phyloP scores from a whole-genome alignment of 2,797 vertebrate species.

The Coracias cyanogaster region DNA sequence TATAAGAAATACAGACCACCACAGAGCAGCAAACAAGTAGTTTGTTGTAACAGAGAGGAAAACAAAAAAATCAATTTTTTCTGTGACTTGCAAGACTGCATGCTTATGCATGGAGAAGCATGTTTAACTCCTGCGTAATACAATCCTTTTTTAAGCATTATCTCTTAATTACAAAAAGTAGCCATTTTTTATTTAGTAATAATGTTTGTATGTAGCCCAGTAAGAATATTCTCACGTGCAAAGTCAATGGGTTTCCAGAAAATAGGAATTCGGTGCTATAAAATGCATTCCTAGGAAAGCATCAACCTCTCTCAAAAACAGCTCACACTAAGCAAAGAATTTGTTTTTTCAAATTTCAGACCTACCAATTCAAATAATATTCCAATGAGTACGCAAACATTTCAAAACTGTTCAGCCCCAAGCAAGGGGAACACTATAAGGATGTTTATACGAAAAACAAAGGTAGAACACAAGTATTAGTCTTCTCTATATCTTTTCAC shows the following conservation, averaged over 20 bases:
- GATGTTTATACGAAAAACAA: background rate
- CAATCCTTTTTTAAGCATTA: background rate
- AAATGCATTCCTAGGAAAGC: background rate
- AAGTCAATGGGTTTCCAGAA: background rate
- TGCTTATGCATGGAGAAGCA: background rate
- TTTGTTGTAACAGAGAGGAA: background rate
- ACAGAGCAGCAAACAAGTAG: background rate
- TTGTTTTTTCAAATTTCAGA: background rate
- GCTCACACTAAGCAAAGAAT: background rate
- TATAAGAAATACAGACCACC: background rate
- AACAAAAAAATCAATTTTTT: background rate
- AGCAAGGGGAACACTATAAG: background rate
- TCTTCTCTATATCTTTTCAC: background rate
- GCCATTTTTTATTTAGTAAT: background rate
- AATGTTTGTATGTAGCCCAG: background rate
- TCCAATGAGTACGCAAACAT: background rate
- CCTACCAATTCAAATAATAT: background rate
- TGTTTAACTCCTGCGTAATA: background rate
- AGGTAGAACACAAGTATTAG: background rate
- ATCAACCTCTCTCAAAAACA: background rate
- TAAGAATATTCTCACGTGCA: background rate
- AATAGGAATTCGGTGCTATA: background rate
- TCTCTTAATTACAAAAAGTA: background rate
- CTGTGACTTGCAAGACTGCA: background rate
- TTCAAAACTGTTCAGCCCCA: background rate